A percentile compares a stretch with the other conserved stretches of the same genome.
phyloP scores from a whole-genome alignment of 23 tunicate species.

The Diplosoma virens region DNA sequence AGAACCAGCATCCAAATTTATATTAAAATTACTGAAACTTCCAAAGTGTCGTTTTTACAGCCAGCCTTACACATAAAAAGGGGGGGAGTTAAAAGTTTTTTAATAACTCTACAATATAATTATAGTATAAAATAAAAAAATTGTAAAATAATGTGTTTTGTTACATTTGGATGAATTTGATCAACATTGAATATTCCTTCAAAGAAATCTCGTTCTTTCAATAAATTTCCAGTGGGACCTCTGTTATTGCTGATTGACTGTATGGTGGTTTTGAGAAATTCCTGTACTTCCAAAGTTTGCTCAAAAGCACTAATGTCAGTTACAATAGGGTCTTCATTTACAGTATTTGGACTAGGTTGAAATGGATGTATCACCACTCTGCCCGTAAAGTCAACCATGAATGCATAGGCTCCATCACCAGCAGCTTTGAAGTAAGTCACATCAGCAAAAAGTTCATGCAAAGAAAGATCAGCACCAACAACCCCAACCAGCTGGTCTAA shows the following conservation, averaged over 20 bases:
- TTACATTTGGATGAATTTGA: constrained; percentile 36
- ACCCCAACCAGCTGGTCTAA: constrained; percentile 68
- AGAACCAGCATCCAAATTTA: too few species aligned
- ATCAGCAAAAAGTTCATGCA: constrained; percentile 82
- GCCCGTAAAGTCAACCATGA: constrained; percentile 47
- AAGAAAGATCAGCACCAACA: constrained; percentile 69
- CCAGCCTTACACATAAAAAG: too few species aligned
- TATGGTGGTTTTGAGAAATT: constrained; percentile 20
- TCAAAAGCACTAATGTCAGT: constrained; percentile 62
- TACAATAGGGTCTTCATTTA: constrained; percentile 57
- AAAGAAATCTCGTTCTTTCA: background rate
- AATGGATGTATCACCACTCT: constrained; percentile 76
- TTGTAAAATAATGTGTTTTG: too few species aligned
- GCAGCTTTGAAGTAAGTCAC: constrained; percentile 63
- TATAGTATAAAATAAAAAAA: too few species aligned
- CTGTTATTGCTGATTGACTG: background rate
- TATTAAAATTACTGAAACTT: too few species aligned
- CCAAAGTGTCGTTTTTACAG: too few species aligned
- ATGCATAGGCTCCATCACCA: constrained; percentile 52
- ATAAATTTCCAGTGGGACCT: constrained; percentile 3
- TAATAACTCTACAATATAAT: too few species aligned
- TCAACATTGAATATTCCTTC: constrained; percentile 7
- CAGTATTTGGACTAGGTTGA: constrained; percentile 49
- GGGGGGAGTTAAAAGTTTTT: too few species aligned
- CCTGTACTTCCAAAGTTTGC: constrained; percentile 20